Conservation (phyloP, 2,797 vertebrate genomes). For the Dallia pectoralis region DNA sequence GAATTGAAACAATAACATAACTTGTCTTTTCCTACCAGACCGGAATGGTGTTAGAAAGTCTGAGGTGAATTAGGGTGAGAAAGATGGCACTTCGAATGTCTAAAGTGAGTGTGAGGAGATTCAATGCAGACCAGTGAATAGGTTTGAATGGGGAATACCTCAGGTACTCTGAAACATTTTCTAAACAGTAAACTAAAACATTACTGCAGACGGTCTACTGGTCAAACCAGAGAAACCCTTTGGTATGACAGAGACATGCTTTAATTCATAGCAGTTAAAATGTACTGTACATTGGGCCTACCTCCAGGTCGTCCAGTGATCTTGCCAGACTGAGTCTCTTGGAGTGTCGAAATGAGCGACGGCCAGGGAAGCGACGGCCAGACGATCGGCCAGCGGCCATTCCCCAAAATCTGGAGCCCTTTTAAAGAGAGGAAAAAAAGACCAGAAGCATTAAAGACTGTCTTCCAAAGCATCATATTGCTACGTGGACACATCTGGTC, state of each 20-base stretch:
- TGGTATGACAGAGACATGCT: background rate
- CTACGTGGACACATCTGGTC: background rate
- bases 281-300: constrained; percentile 52
- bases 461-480: background rate
- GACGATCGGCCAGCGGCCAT: constrained; percentile 74
- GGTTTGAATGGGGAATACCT: too few relatives aligned
- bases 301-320: constrained; percentile 95
- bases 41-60: too few relatives aligned
- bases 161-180: too few relatives aligned
- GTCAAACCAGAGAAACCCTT: background rate
- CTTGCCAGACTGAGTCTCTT: constrained; percentile 90
- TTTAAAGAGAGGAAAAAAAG: constrained; percentile 10
- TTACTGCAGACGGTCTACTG: constrained; percentile 50
- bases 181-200: too few relatives aligned
- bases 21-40: too few relatives aligned
- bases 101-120: too few relatives aligned
- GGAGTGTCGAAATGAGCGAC: constrained; percentile 76
- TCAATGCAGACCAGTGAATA: too few relatives aligned
- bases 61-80: too few relatives aligned
- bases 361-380: constrained; percentile 72
- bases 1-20: too few relatives aligned
- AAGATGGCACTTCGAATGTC: too few relatives aligned
- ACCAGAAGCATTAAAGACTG: constrained; percentile 4
- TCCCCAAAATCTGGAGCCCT: constrained; percentile 82
- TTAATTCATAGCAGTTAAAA: background rate